Percentiles rank a stretch among this genome's conserved stretches.
Evolutionary conservation across 2,888 invertebrate genomes (phyloP).

Genomic region (Harpalus rubripes): DNA sequence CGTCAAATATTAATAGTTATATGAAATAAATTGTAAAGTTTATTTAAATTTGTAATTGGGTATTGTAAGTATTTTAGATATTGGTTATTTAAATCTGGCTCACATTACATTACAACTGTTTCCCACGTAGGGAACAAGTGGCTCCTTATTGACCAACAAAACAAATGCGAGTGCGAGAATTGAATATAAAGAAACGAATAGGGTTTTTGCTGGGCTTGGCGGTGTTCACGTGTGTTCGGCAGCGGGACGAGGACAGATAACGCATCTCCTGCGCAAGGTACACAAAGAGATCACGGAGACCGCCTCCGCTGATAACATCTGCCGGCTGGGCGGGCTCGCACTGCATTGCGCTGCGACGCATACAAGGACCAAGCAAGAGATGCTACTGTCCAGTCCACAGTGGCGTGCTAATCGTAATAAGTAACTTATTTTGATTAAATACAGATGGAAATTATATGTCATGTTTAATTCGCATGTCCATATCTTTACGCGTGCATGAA

Average conservation of each 20-base stretch:
- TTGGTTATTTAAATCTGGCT: too few relatives aligned
- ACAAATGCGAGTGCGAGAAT: slow-evolving; percentile 21
- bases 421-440: too few relatives aligned
- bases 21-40: too few relatives aligned
- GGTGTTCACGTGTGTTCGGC: slow-evolving; percentile 36
- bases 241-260: slow-evolving; percentile 49
- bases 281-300: slow-evolving; percentile 66
- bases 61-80: too few relatives aligned
- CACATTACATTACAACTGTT: neutral
- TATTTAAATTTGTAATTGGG: too few relatives aligned
- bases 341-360: neutral
- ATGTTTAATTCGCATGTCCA: too few relatives aligned
- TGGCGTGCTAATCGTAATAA: neutral
- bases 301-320: slow-evolving; percentile 66
- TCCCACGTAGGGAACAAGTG: slow-evolving; percentile 22
- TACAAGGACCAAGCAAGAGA: neutral
- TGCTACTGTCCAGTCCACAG: slow-evolving; percentile 17
- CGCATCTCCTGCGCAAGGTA: slow-evolving; percentile 59
- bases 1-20: too few relatives aligned
- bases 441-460: too few relatives aligned
- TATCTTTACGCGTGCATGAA: too few relatives aligned
- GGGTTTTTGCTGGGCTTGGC: slow-evolving; percentile 6
- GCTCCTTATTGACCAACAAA: slow-evolving; percentile 1
- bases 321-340: slow-evolving; percentile 46
- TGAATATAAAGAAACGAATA: slow-evolving; percentile 29